Conservation (phyloP, 2,888 invertebrate genomes). For the Acronicta psi region DNA sequence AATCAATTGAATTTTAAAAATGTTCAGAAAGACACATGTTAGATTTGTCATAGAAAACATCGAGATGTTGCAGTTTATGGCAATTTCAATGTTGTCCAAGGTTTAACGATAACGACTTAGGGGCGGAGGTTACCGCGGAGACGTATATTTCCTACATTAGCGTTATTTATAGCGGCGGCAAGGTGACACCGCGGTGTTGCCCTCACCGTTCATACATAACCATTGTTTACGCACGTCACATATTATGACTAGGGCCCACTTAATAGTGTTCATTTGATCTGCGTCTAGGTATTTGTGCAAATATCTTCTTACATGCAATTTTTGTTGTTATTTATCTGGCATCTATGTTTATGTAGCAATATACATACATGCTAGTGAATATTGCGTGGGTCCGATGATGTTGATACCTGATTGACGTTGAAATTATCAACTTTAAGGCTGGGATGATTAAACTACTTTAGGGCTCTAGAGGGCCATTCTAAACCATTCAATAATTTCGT, state of each 20-base stretch:
- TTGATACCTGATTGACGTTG: too few species aligned
- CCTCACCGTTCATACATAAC: constrained; percentile 31
- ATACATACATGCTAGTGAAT: too few species aligned
- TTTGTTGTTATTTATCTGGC: too few species aligned
- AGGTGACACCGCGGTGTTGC: constrained; percentile 47
- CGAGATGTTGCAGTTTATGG: constrained; percentile 7
- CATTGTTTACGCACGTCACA: constrained; percentile 28
- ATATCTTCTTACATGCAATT: neutral
- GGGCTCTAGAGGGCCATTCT: too few species aligned
- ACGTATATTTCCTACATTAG: constrained; percentile 24
- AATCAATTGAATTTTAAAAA: too few species aligned
- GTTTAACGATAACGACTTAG: constrained; percentile 5
- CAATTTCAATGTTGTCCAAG: constrained; percentile 17
- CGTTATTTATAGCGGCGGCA: constrained; percentile 44
- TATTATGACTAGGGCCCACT: constrained; percentile 29
- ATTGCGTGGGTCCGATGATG: too few species aligned
- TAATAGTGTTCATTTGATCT: constrained; percentile 5
- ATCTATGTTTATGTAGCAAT: too few species aligned
- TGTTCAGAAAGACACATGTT: too few species aligned
- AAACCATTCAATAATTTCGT: too few species aligned
- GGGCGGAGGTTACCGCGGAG: constrained; percentile 2
- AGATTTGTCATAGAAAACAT: neutral
- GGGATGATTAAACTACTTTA: too few species aligned
- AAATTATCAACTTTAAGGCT: too few species aligned
- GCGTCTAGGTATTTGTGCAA: constrained; percentile 11